Percentiles rank a stretch among this genome's conserved stretches.
Evolutionary conservation across 1,140 invertebrate species (phyloP).

Genomic region (Oreohelix idahoensis): DNA sequence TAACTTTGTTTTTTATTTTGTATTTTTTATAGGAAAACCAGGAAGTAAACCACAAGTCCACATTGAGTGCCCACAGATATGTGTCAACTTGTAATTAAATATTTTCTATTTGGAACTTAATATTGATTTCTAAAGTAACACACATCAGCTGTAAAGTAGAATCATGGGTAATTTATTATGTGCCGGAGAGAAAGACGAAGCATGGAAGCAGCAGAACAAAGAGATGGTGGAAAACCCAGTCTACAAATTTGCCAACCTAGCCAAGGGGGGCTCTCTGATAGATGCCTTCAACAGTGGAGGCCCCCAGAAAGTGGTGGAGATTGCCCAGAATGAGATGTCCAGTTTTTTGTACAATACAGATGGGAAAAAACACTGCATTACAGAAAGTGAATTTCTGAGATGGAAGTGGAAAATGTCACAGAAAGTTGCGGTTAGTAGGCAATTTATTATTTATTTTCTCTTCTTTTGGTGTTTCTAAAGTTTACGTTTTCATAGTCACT

Average conservation of each 20-base stretch:
- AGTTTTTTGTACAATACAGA: constrained; percentile 92
- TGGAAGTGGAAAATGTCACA: constrained; percentile 86
- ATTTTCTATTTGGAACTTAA: no score
- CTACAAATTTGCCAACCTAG: constrained; percentile 73
- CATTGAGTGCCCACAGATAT: no score
- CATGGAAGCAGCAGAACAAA: constrained; percentile 75
- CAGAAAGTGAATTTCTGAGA: constrained; percentile 89
- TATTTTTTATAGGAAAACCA: no score
- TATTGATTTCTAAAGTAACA: no score
- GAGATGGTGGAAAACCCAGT: constrained; percentile 73
- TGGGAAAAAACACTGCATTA: constrained; percentile 89
- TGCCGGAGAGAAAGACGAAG: constrained; percentile 56
- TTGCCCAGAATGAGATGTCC: constrained; percentile 90
- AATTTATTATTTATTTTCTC: no score
- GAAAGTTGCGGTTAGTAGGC: not conserved
- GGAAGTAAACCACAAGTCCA: no score
- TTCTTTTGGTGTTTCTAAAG: no score
- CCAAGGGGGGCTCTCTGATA: constrained; percentile 78
- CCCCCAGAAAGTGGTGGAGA: constrained; percentile 81
- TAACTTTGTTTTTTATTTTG: no score
- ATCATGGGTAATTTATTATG: constrained; percentile 34
- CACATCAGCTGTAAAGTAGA: no score
- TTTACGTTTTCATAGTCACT: no score
- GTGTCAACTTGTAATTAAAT: no score
- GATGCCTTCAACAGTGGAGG: constrained; percentile 84